phyloP scores from a whole-genome alignment of 2,113 vertebrate species.

The Zosterops japonicus region DNA sequence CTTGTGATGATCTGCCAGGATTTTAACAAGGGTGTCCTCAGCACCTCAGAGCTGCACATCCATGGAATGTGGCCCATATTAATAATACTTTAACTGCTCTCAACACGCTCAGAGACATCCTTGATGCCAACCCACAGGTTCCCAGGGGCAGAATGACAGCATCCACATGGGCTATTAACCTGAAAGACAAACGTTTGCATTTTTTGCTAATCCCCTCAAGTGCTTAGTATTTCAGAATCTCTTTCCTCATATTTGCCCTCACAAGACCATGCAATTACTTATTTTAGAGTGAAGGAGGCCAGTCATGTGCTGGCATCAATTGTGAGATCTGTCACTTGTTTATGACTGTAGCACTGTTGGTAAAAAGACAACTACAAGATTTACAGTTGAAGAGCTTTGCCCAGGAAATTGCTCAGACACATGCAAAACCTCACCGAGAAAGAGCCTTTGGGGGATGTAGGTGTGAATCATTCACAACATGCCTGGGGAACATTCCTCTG shows the following conservation, averaged over 20 bases:
- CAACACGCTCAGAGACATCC: background rate
- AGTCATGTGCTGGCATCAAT: background rate
- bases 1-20: conserved; percentile 48
- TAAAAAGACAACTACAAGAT: background rate
- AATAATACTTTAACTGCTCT: conserved; percentile 28
- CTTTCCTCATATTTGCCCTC: background rate
- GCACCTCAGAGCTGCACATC: background rate
- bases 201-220: conserved; percentile 36
- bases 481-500: background rate
- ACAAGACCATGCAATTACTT: background rate
- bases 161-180: background rate
- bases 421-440: background rate
- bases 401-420: background rate
- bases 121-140: conserved; percentile 19
- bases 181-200: conserved; percentile 2
- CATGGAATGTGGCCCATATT: conserved; percentile 21
- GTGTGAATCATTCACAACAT: background rate
- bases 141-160: conserved; percentile 33
- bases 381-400: background rate
- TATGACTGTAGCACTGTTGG: background rate
- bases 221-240: background rate
- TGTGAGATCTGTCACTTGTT: conserved; percentile 6
- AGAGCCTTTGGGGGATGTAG: background rate
- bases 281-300: background rate
- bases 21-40: conserved; percentile 43